Base-by-base conservation (phyloP, 2,888 invertebrate species). In the Leuctra nigra region DNA sequence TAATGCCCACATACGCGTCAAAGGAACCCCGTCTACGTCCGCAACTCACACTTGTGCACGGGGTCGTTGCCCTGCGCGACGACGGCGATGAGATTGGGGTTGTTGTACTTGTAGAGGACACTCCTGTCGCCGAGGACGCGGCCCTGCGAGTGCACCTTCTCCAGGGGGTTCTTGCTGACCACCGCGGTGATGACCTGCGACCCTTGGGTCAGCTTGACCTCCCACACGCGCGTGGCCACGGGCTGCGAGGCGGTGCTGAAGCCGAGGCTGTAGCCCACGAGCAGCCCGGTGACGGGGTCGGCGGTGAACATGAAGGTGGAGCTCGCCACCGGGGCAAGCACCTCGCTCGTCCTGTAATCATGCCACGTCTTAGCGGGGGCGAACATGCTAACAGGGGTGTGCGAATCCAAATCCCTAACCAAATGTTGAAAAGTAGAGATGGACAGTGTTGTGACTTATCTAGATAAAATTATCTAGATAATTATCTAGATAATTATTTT, bases 31-130 rank as follows among this genome's bases (percentile, higher is more conserved):
- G n/a, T n/a, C n/a, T n/a, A n/a, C n/a, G n/a, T n/a, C n/a, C n/a
- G n/a, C n/a, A n/a, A 66, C 68, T 67, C 70, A 87, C 87, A 81
- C 77, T 90, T 91, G 64, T 89, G 85, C 53, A 82, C 70, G 7
- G 79, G 78, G 67, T 91, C 90, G 14, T 82, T 78, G 25, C 86
- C 85, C 68, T 90, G 81, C 0, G 91, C 87, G 23, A 90, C 80
- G 61, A 96, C 79, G 13, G 91, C 91, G 61, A 96, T 84, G 62
- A 99, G 77, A 76, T 99, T 99, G 24, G 99, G 99, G 78, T 99
- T 99, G 64, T 91, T 82, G 73, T 99, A 98, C 74, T 99, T 99
- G 77, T 99, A 99, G 35, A 98, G 82, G 54, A 99, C 99, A 65
- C 92, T 92, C 61, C 99, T 82, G 76, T 99, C 98, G 33, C 89